Conservation (phyloP, 2,888 invertebrate species). For the Muscina levida region DNA sequence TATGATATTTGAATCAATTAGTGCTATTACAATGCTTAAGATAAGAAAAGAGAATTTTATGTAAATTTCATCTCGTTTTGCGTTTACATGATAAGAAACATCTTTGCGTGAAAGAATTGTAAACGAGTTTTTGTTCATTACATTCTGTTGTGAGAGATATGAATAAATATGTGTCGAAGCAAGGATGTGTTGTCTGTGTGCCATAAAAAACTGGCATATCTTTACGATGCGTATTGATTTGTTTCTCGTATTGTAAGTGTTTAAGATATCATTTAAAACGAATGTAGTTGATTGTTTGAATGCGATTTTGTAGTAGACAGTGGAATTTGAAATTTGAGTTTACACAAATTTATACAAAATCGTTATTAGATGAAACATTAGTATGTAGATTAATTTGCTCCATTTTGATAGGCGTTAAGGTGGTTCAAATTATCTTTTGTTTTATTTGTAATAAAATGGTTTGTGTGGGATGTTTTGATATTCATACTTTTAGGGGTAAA, state of each 20-base stretch:
- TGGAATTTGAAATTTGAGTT: slow-evolving; percentile 3
- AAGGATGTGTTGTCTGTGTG: not conserved
- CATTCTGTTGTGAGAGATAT: slow-evolving; percentile 8
- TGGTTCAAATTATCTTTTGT: too few relatives aligned
- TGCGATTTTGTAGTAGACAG: too few relatives aligned
- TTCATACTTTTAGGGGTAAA: too few relatives aligned
- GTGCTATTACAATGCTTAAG: slow-evolving; percentile 40
- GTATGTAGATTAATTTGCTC: too few relatives aligned
- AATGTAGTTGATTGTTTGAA: too few relatives aligned
- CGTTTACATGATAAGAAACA: slow-evolving; percentile 54
- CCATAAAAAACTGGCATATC: slow-evolving; percentile 28
- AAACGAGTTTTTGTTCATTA: not conserved
- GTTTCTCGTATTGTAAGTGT: not conserved
- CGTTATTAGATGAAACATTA: too few relatives aligned
- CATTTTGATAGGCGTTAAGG: too few relatives aligned
- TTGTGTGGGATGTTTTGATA: too few relatives aligned
- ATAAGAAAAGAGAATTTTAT: slow-evolving; percentile 49
- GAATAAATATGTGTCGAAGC: slow-evolving; percentile 1
- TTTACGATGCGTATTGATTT: slow-evolving; percentile 28
- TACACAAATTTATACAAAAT: not conserved
- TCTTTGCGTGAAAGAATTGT: slow-evolving; percentile 51
- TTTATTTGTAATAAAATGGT: too few relatives aligned
- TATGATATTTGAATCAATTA: slow-evolving; percentile 41
- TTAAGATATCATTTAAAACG: slow-evolving; percentile 3
- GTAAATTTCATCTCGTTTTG: slow-evolving; percentile 60